Evolutionary conservation across 1,140 invertebrate genomes (phyloP).

Genomic region (Wasmannia auropunctata): DNA sequence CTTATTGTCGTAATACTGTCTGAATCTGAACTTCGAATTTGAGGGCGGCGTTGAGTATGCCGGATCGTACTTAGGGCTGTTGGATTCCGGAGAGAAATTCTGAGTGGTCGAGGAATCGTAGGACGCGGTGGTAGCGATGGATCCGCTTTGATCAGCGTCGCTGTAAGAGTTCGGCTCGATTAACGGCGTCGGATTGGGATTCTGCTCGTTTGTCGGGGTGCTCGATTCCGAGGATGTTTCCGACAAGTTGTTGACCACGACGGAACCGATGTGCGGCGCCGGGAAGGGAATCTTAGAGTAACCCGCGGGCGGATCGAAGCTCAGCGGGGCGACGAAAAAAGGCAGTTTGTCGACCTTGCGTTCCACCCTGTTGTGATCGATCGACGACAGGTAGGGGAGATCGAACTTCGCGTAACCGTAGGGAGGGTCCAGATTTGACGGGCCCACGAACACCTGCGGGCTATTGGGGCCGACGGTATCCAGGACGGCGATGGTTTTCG

Average conservation of each 20-base stretch:
- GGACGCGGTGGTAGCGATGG: conserved; percentile 53
- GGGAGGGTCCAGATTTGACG: conserved; percentile 89
- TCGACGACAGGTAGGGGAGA: conserved; percentile 91
- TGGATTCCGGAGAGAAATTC: conserved; percentile 71
- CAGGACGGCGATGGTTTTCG: conserved; percentile 91
- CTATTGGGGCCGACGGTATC: conserved; percentile 88
- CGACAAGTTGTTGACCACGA: conserved; percentile 88
- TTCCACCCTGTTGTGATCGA: conserved; percentile 90
- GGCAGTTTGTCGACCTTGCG: conserved; percentile 90
- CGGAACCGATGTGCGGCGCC: conserved; percentile 93
- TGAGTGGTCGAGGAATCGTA: conserved; percentile 76
- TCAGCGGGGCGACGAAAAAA: conserved; percentile 93
- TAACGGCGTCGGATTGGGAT: conserved; percentile 72
- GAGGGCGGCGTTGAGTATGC: conserved; percentile 39
- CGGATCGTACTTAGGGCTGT: conserved; percentile 74
- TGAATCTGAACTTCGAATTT: conserved; percentile 72
- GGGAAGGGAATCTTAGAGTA: conserved; percentile 94
- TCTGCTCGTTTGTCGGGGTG: conserved; percentile 60
- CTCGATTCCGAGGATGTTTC: conserved; percentile 46
- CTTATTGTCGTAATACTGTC: conserved; percentile 72
- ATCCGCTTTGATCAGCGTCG: conserved; percentile 47
- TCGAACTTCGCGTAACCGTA: conserved; percentile 92
- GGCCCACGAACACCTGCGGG: conserved; percentile 92
- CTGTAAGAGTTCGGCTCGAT: conserved; percentile 79
- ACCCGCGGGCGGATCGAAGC: conserved; percentile 91